Conservation (phyloP, 2,888 invertebrate species). For the Urechis unicinctus region DNA sequence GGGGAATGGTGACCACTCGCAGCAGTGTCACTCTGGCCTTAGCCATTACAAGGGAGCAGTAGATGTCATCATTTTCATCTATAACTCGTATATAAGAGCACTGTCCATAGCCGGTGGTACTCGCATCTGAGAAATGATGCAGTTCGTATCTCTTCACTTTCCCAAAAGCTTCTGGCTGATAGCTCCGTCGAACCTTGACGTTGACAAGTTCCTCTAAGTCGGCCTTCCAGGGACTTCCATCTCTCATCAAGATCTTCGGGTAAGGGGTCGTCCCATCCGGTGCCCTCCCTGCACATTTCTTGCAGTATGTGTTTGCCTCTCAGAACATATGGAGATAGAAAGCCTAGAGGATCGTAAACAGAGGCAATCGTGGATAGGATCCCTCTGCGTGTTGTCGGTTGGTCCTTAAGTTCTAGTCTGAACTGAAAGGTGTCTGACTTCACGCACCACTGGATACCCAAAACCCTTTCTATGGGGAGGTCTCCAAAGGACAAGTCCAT, state of each 20-base stretch:
- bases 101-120: too few relatives aligned
- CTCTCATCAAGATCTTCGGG: neutral
- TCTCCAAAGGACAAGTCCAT: neutral
- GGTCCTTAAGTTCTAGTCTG: neutral
- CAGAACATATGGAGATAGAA: constrained; percentile 49
- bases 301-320: constrained; percentile 6
- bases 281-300: neutral
- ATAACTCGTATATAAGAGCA: neutral
- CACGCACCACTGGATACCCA: neutral
- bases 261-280: constrained; percentile 9
- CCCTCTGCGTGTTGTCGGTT: constrained; percentile 5
- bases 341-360: constrained; percentile 27
- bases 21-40: constrained; percentile 13
- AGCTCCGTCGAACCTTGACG: too few relatives aligned
- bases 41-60: constrained; percentile 9
- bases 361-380: constrained; percentile 7
- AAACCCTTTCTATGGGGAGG: neutral
- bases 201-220: too few relatives aligned
- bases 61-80: constrained; percentile 1
- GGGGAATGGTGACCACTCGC: constrained; percentile 8
- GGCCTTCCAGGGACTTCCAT: too few relatives aligned
- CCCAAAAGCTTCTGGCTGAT: neutral
- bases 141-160: neutral
- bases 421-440: constrained; percentile 4
- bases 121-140: constrained; percentile 16